A percentile compares a stretch with the other conserved stretches of the same genome.
These are phyloP conservation scores for Novumbra hubbsi DNA, from an alignment of 2,797 vertebrate species.

Conservation along the genomic window DNA sequence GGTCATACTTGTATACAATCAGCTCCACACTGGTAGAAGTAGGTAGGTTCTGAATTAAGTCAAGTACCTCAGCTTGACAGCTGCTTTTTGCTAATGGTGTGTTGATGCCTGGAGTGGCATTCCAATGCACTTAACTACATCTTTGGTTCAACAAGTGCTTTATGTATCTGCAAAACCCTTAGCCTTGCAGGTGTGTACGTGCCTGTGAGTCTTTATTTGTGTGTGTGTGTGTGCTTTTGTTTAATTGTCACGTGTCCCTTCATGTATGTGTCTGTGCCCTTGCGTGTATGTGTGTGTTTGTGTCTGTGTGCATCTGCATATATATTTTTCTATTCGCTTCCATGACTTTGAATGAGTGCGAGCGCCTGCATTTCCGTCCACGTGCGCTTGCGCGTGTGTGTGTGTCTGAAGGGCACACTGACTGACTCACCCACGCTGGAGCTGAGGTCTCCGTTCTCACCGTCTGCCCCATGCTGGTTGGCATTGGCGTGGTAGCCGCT, in stretches of 20 bases:
- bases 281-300: background rate
- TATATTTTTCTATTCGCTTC: background rate
- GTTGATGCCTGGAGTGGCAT: background rate
- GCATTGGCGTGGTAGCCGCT: conserved; percentile 94
- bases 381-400: conserved; percentile 10
- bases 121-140: background rate
- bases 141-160: background rate
- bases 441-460: conserved; percentile 96
- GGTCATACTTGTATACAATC: background rate
- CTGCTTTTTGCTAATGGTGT: background rate
- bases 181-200: background rate
- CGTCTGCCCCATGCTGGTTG: conserved; percentile 90
- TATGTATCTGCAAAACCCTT: background rate
- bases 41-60: background rate
- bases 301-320: background rate
- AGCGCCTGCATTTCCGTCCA: background rate
- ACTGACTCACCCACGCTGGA: conserved; percentile 83
- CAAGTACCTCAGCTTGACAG: background rate
- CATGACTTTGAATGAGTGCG: background rate
- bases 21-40: background rate
- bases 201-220: too few species aligned
- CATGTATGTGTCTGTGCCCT: background rate
- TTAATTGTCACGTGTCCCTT: background rate
- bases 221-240: background rate
- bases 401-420: conserved; percentile 67